Evolutionary conservation across 2,113 vertebrate species (phyloP).

Genomic region (Lutjanus erythropterus): DNA sequence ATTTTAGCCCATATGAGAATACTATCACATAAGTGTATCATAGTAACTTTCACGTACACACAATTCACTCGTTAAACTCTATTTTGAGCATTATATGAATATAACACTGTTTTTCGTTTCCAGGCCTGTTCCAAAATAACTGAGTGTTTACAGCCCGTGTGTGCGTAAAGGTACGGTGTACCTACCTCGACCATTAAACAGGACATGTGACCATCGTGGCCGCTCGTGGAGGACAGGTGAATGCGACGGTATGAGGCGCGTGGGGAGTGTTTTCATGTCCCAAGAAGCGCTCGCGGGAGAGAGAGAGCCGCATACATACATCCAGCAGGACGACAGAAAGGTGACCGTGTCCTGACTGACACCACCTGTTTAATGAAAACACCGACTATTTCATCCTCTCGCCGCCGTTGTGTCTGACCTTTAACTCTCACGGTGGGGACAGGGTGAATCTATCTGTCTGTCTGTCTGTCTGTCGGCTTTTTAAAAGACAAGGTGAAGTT

Average conservation of each 20-base stretch:
- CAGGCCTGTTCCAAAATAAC: conserved; percentile 26
- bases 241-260: conserved; percentile 49
- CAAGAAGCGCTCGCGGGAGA: conserved; percentile 33
- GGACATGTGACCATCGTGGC: conserved; percentile 75
- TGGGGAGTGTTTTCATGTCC: conserved; percentile 62
- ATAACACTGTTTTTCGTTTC: neutral
- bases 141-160: neutral
- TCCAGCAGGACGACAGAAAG: conserved; percentile 52
- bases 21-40: too few species aligned
- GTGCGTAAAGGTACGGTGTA: conserved; percentile 16
- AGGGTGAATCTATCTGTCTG: too few species aligned
- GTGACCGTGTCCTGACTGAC: conserved; percentile 48
- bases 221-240: conserved; percentile 48
- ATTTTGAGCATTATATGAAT: neutral
- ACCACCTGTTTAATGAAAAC: conserved; percentile 40
- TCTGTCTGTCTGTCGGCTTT: too few species aligned
- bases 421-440: neutral
- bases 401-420: neutral
- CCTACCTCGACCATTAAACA: conserved; percentile 77
- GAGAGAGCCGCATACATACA: conserved; percentile 43
- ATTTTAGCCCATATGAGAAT: neutral
- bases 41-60: neutral
- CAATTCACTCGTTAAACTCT: neutral
- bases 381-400: neutral
- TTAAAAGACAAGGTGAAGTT: conserved; percentile 43